These are phyloP conservation scores for Pseudolycoriella hygida DNA, from an alignment of 2,888 invertebrate species.

Conservation along the genomic window DNA sequence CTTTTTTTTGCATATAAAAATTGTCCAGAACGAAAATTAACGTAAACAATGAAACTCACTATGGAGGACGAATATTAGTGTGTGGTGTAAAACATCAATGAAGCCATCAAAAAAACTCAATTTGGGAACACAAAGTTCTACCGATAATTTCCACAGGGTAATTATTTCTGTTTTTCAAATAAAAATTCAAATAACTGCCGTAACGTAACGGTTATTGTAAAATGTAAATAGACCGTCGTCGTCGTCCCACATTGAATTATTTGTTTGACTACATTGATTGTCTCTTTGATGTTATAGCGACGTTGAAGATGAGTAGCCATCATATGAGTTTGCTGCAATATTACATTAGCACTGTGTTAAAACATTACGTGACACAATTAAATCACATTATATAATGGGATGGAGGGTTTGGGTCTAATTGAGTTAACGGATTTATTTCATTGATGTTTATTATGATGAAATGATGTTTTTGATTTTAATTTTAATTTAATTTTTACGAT, in stretches of 20 bases:
- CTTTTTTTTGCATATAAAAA: background rate
- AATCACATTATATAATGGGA: too few relatives aligned
- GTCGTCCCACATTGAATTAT: constrained; percentile 17
- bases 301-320: constrained; percentile 53
- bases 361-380: background rate
- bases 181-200: constrained; percentile 1
- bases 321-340: constrained; percentile 47
- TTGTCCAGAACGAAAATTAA: too few relatives aligned
- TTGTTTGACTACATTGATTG: constrained; percentile 16
- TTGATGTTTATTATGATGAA: too few relatives aligned
- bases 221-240: constrained; percentile 2
- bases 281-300: constrained; percentile 37
- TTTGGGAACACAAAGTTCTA: background rate
- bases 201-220: constrained; percentile 2
- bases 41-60: background rate
- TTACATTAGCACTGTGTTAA: constrained; percentile 10
- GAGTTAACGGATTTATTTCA: too few relatives aligned
- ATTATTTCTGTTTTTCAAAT: background rate
- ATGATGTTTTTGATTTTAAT: too few relatives aligned
- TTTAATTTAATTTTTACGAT: too few relatives aligned
- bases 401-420: too few relatives aligned
- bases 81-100: background rate
- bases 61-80: background rate
- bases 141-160: background rate
- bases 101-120: background rate